These are phyloP conservation scores for Danaus melanippus DNA, from an alignment of 1,140 invertebrate genomes.

Conservation along the genomic window DNA sequence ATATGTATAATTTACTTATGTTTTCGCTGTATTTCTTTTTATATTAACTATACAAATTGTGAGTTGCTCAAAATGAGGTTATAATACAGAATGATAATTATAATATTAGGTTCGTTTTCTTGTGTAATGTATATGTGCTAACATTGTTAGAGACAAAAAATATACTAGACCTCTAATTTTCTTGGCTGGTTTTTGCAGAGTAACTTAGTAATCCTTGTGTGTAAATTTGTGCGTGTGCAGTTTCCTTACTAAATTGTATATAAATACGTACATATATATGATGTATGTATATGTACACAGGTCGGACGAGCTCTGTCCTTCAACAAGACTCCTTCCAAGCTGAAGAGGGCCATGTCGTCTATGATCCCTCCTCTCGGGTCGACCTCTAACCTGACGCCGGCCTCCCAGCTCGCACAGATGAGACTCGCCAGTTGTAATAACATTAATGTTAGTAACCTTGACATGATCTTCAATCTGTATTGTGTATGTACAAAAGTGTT, in stretches of 20 bases:
- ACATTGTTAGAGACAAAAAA: too few relatives aligned
- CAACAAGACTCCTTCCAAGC: constrained; percentile 93
- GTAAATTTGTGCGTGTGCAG: constrained; percentile 4
- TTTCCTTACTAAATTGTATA: constrained; percentile 6
- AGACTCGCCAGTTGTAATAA: constrained; percentile 87
- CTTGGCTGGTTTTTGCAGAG: too few relatives aligned
- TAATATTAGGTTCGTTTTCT: too few relatives aligned
- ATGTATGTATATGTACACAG: constrained; percentile 31
- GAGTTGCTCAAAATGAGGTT: too few relatives aligned
- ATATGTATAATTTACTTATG: too few relatives aligned
- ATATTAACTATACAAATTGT: too few relatives aligned
- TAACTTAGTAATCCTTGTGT: too few relatives aligned
- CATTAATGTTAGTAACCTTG: constrained; percentile 79
- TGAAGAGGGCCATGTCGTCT: constrained; percentile 94
- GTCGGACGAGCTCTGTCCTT: constrained; percentile 93
- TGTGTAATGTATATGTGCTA: too few relatives aligned
- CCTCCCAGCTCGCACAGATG: constrained; percentile 82
- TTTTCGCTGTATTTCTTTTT: too few relatives aligned
- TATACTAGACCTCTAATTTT: too few relatives aligned
- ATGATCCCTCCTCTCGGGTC: constrained; percentile 90
- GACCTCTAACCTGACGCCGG: constrained; percentile 81
- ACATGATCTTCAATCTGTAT: not conserved
- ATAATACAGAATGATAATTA: too few relatives aligned
- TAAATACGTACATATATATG: not conserved
- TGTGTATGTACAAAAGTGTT: too few relatives aligned